Base-by-base conservation (phyloP, 2,888 invertebrate species). In the Pollenia angustigena region DNA sequence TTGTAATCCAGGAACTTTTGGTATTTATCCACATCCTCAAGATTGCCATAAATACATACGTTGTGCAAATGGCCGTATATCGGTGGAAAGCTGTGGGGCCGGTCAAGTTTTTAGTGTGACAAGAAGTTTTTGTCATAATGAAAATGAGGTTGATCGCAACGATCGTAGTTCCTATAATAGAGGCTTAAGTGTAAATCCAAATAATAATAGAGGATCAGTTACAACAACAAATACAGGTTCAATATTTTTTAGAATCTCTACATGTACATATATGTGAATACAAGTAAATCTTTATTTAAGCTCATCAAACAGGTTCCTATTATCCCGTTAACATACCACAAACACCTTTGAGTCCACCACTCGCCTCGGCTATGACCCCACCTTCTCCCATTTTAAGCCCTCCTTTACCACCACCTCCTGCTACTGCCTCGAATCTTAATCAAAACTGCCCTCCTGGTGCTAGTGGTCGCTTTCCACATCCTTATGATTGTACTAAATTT, bases 21-120 rank as follows among this genome's bases (percentile, higher is more conserved):
- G 95, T 0, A 88, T 95, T 12, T 90, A 94, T 60, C 94, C 94
- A 0, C 95, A 95, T 92, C 95, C 95, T 0, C 91, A 90, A 0
- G 94, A 95, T 87, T 95, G 95, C 87, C 93, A 93, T 0, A 95
- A 95, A 90, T 96, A 94, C 90, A 89, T 95, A 62, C 95, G 95
- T 89, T 96, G 96, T 90, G 94, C 93, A 4, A 93, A 94, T 87
- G 95, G 88, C 3, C 85, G 95, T 2, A 91, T 91, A 18, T 94
- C 94, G 1, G 93, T 93, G 7, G 94, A 94, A 93, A 93, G 93
- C 75, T 96, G 96, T 90, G 94, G 94, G 1, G 94, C 94, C 11
- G 95, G 95, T 11, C 95, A 95, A 1, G 93, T 94, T 4, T 96
- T 95, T 89, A 95, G 95, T 90, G 94, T 95, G 0, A 87, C 87